Evolutionary conservation across 2,888 invertebrate genomes (phyloP).

Genomic region (Sympetrum striolatum): DNA sequence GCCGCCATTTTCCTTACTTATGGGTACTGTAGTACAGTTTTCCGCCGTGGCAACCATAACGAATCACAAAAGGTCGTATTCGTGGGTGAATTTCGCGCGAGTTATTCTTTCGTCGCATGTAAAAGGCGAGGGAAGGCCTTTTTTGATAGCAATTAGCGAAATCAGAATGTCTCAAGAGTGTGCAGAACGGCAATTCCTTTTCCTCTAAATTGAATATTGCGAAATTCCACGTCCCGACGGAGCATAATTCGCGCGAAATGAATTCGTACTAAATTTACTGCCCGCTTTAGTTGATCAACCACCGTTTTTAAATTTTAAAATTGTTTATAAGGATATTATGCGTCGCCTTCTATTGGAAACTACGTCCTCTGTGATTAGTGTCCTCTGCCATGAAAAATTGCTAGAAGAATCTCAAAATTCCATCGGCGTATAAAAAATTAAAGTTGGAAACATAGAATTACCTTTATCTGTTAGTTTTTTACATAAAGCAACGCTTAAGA

Average conservation of each 20-base stretch:
- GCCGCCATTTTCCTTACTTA: neutral
- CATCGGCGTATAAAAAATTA: too few species aligned
- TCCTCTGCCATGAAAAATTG: too few species aligned
- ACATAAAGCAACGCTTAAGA: too few species aligned
- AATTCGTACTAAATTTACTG: neutral
- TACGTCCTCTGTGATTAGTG: too few species aligned
- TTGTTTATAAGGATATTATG: too few species aligned
- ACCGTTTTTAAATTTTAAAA: too few species aligned
- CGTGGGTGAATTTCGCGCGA: neutral
- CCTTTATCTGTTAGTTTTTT: too few species aligned
- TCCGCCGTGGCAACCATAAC: neutral
- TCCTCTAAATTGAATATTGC: neutral
- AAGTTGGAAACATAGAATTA: too few species aligned
- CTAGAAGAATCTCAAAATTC: too few species aligned
- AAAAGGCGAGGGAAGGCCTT: neutral
- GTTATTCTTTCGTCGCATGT: neutral
- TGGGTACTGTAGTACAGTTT: neutral
- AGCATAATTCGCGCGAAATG: neutral
- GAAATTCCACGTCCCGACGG: neutral
- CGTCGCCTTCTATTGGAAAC: too few species aligned
- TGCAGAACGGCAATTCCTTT: neutral
- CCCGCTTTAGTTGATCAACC: too few species aligned
- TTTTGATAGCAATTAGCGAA: neutral
- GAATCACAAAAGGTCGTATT: neutral
- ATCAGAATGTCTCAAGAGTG: neutral